Evolutionary conservation across 2,113 vertebrate genomes (phyloP), one percentile per base, ranked within the genome.

Genomic region (Corydoras maculifer): DNA sequence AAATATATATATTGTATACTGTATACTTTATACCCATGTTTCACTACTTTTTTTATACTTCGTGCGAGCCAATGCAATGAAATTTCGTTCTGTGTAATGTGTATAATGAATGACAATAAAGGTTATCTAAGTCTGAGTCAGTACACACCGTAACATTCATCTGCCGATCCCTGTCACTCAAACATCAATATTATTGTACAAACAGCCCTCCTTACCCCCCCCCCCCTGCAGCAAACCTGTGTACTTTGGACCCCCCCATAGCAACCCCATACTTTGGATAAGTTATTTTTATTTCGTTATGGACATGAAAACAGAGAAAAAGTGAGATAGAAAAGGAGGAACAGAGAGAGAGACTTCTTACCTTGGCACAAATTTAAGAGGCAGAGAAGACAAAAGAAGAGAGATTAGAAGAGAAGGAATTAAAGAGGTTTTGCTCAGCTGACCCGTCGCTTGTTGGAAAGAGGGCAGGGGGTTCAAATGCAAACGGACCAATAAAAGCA

Each of bases 291-390:
- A 43, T 43, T 8, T 43, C 5, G 5, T 10, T 53, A 48, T n/a
- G 29, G 62, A 13, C 11, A 62, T 25, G 14, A 32, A 66, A 51
- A 35, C 58, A 65, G 30, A 68, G 50, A 72, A 48, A 61, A 25
- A 11, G 30, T 58, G 63, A 53, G 68, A 61, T 18, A 60, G 59
- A 51, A 59, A 59, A 35, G 10, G 14, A 54, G 48, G 74, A 25
- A 55, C 18, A 57, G 55, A 58, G 50, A 53, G 62, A 53, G 49
- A 74, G 50, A 75, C 69, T 73, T 65, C 82, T 84, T 84, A 84
- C 82, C 82, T 84, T 82, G 76, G 73, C 75, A 77, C 70, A 82
- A 64, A 63, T 77, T 73, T 78, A 67, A 82, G 71, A 75, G 62
- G 78, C 79, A 62, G 68, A 77, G 74, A 74, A 73, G 43, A 63